A percentile compares a stretch with the other conserved stretches of the same genome.
Conservation (phyloP, 2,888 invertebrate genomes). For the Platypus cylindrus region DNA sequence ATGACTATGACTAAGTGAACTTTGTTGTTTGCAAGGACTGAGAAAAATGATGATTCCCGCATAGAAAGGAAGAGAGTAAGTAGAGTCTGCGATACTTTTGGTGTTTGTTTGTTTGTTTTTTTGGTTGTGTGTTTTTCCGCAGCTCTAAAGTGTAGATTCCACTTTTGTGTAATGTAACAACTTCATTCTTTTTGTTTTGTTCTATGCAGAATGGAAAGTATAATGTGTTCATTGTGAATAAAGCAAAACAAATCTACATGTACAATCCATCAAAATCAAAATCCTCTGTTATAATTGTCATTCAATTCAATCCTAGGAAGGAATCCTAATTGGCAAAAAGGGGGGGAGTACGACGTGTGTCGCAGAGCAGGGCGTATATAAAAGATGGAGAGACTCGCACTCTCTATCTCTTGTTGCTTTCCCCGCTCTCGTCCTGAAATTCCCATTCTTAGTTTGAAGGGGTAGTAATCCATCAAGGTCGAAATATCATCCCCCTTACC, state of each 20-base stretch:
- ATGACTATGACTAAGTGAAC: constrained; percentile 42
- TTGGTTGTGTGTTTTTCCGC: no score
- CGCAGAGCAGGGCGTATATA: constrained; percentile 21
- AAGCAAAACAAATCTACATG: background rate
- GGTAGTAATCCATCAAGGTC: constrained; percentile 39
- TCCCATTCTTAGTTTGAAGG: no score
- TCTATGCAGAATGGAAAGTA: background rate
- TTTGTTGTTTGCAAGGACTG: constrained; percentile 41
- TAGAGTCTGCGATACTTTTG: no score
- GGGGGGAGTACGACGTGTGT: constrained; percentile 32
- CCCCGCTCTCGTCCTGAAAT: no score
- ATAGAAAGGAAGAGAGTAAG: background rate
- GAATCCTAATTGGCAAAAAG: constrained; percentile 36
- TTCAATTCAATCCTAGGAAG: constrained; percentile 35
- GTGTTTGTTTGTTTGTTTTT: no score
- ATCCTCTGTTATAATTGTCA: constrained; percentile 9
- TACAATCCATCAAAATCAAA: constrained; percentile 10
- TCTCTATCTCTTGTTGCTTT: no score
- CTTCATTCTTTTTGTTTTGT: constrained; percentile 2
- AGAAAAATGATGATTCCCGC: constrained; percentile 40
- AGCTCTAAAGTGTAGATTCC: constrained; percentile 1
- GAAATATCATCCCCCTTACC: constrained; percentile 37
- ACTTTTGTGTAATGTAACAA: constrained; percentile 1
- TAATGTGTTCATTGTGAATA: background rate
- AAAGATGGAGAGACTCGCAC: constrained; percentile 3